Evolutionary conservation across 2,113 vertebrate genomes (phyloP).

Genomic region (Brachionichthys hirsutus): DNA sequence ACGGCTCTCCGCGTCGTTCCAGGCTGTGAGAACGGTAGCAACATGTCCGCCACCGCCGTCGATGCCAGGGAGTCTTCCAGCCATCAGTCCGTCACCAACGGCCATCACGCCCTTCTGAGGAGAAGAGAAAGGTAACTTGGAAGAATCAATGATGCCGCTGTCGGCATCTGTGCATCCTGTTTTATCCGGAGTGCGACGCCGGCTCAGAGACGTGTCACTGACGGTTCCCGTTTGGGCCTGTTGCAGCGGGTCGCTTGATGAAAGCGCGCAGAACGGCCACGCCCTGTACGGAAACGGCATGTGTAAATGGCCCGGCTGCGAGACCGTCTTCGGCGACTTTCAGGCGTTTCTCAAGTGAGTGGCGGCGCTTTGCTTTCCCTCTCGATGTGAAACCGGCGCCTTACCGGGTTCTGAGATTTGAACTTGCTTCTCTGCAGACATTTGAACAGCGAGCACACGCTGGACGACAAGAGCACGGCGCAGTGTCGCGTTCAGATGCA

Average conservation of each 20-base stretch:
- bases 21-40: constrained; percentile 65
- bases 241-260: constrained; percentile 84
- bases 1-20: constrained; percentile 7
- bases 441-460: constrained; percentile 95
- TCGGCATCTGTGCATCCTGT: too few relatives aligned
- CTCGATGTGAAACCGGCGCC: too few relatives aligned
- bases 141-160: too few relatives aligned
- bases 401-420: too few relatives aligned
- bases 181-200: too few relatives aligned
- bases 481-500: constrained; percentile 99
- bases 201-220: too few relatives aligned
- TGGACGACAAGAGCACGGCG: constrained; percentile 99
- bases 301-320: constrained; percentile 98
- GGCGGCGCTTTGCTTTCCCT: neutral
- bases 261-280: constrained; percentile 82
- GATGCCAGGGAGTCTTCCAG: constrained; percentile 61
- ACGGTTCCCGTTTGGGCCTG: too few relatives aligned
- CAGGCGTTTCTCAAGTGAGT: constrained; percentile 97
- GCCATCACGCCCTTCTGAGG: constrained; percentile 60
- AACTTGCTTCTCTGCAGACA: constrained; percentile 84
- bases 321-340: constrained; percentile 95
- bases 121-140: constrained; percentile 72
- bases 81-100: constrained; percentile 66
- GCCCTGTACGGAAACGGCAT: constrained; percentile 95
- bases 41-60: constrained; percentile 29